phyloP scores from a whole-genome alignment of 2,888 invertebrate species.

The Phalera bucephala region DNA sequence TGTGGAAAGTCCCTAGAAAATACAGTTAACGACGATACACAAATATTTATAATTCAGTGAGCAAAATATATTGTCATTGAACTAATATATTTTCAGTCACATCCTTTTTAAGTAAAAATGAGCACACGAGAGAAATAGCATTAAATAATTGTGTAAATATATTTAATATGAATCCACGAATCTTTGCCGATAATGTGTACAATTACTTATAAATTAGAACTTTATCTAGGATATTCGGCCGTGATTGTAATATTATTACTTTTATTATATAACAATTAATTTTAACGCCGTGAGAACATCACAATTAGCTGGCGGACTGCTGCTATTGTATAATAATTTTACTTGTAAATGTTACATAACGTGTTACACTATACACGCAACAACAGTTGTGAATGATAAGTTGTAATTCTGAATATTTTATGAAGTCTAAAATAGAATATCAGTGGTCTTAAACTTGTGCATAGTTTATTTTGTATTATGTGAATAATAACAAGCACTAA shows the following conservation, averaged over 20 bases:
- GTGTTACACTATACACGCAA: constrained; percentile 30
- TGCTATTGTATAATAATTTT: constrained; percentile 61
- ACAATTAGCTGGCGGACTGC: constrained; percentile 60
- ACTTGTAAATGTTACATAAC: constrained; percentile 46
- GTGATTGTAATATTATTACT: constrained; percentile 64
- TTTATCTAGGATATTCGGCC: constrained; percentile 64
- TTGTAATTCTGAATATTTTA: constrained; percentile 67
- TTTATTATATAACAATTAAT: no score
- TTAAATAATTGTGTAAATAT: constrained; percentile 69
- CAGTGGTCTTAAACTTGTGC: constrained; percentile 83
- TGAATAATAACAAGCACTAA: constrained; percentile 86
- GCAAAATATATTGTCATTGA: constrained; percentile 10
- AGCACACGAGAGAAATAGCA: constrained; percentile 42
- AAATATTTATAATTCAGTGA: constrained; percentile 4
- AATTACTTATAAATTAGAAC: constrained; percentile 63
- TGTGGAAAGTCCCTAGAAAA: constrained; percentile 6
- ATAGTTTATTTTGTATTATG: constrained; percentile 88
- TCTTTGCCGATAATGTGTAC: constrained; percentile 65
- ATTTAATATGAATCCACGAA: constrained; percentile 56
- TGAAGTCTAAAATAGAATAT: constrained; percentile 64
- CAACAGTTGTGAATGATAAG: constrained; percentile 47
- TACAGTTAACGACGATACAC: not conserved
- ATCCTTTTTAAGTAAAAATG: no score
- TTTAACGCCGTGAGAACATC: constrained; percentile 56
- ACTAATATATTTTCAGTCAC: constrained; percentile 7